phyloP scores from a whole-genome alignment of 2,797 vertebrate genomes.

The Mallotus villosus region DNA sequence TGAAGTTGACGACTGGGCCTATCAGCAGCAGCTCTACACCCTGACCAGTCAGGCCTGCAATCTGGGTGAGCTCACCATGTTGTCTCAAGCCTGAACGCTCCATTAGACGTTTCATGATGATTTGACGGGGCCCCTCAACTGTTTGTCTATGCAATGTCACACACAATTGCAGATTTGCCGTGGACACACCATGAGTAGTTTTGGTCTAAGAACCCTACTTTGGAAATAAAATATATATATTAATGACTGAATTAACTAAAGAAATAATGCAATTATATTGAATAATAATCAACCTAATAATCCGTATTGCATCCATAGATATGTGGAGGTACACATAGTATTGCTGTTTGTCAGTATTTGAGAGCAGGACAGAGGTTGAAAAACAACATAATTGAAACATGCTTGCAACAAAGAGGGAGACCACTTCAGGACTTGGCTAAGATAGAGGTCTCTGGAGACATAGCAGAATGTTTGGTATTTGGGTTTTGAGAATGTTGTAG shows the following conservation, averaged over 20 bases:
- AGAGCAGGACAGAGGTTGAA: background rate
- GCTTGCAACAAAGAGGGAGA: conserved; percentile 1
- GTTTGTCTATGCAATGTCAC: conserved; percentile 5
- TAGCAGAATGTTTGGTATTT: conserved; percentile 28
- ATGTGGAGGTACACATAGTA: background rate
- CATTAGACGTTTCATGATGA: conserved; percentile 6
- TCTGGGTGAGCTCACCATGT: conserved; percentile 76
- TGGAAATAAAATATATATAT: background rate
- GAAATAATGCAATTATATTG: background rate
- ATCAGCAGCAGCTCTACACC: conserved; percentile 85
- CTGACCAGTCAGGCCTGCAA: conserved; percentile 86
- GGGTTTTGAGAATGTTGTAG: background rate
- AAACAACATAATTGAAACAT: background rate
- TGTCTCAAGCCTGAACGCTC: background rate
- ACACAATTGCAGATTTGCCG: background rate
- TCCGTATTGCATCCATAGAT: background rate
- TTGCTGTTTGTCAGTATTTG: background rate
- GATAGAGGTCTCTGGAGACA: conserved; percentile 54
- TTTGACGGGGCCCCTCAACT: background rate
- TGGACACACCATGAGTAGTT: no score
- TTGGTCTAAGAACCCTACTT: background rate
- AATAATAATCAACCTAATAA: background rate
- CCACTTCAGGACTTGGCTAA: conserved; percentile 50
- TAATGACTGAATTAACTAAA: background rate
- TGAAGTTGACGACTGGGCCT: conserved; percentile 86